phyloP scores from a whole-genome alignment of 2,113 vertebrate genomes.

The Microtus montanus region DNA sequence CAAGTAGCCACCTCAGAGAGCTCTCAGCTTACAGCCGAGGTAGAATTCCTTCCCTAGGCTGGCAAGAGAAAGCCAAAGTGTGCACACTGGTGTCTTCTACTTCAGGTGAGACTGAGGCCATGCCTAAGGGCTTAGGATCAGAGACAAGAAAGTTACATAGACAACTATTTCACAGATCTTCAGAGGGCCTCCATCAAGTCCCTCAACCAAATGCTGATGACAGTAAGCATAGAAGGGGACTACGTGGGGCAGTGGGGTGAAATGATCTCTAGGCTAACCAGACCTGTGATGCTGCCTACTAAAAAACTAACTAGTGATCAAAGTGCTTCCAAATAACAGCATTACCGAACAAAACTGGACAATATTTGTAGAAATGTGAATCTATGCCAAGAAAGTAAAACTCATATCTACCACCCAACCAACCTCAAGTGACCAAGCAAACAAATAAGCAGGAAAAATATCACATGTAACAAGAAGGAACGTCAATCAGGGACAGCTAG shows the following conservation, averaged over 20 bases:
- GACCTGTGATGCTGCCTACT: constrained; percentile 12
- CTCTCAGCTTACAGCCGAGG: neutral
- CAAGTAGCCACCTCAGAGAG: neutral
- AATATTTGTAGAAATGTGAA: constrained; percentile 30
- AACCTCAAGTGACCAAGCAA: neutral
- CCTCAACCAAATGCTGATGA: neutral
- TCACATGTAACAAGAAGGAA: neutral
- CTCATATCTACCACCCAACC: neutral
- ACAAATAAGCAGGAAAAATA: neutral
- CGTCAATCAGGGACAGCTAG: neutral
- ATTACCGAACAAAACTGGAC: neutral
- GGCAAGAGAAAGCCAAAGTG: neutral
- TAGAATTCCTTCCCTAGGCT: neutral
- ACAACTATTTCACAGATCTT: neutral
- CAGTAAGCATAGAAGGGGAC: neutral
- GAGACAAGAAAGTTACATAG: neutral
- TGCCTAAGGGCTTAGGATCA: neutral
- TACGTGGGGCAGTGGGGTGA: neutral
- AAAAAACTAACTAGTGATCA: constrained; percentile 7
- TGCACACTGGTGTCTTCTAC: neutral
- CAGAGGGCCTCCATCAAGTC: neutral
- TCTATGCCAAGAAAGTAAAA: constrained; percentile 21
- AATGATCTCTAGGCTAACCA: constrained; percentile 3
- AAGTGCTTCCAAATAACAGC: neutral
- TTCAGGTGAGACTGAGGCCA: neutral